A percentile compares a stretch with the other conserved stretches of the same genome.
Conservation (phyloP, 2,113 vertebrate genomes). For the Pelodiscus sinensis region DNA sequence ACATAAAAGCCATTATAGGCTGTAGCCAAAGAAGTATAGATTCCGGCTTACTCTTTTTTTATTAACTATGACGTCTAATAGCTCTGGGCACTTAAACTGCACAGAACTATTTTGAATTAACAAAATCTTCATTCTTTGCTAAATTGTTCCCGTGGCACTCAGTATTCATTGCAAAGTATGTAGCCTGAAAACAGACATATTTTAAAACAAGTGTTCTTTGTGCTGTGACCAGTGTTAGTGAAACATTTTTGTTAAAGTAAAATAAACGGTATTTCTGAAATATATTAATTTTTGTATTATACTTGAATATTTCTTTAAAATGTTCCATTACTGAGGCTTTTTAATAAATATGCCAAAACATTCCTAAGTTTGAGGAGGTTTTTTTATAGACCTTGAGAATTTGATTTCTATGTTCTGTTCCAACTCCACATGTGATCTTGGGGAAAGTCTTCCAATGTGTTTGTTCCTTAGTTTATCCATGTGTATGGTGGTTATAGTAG, state of each 20-base stretch:
- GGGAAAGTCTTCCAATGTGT: neutral
- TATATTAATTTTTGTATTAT: conserved; percentile 25
- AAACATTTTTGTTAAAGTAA: conserved; percentile 26
- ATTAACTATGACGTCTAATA: conserved; percentile 64
- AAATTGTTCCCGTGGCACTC: conserved; percentile 32
- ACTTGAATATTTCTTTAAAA: neutral
- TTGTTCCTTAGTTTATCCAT: neutral
- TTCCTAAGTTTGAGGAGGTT: fast-evolving
- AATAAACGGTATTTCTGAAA: neutral
- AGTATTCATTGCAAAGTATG: conserved; percentile 7
- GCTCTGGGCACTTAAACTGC: conserved; percentile 38
- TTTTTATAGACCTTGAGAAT: neutral
- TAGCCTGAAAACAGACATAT: conserved; percentile 19
- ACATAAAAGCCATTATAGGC: conserved; percentile 37
- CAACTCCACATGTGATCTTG: neutral
- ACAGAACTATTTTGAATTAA: conserved; percentile 58
- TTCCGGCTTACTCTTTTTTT: conserved; percentile 54
- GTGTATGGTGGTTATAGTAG: neutral
- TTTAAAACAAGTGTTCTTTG: conserved; percentile 53
- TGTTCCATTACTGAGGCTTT: neutral
- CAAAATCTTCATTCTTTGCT: conserved; percentile 52
- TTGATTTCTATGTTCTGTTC: neutral
- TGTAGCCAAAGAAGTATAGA: conserved; percentile 30
- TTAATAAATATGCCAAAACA: neutral
- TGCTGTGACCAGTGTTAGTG: conserved; percentile 9